Conservation (phyloP, 1,140 invertebrate genomes). For the Homalodisca vitripennis region DNA sequence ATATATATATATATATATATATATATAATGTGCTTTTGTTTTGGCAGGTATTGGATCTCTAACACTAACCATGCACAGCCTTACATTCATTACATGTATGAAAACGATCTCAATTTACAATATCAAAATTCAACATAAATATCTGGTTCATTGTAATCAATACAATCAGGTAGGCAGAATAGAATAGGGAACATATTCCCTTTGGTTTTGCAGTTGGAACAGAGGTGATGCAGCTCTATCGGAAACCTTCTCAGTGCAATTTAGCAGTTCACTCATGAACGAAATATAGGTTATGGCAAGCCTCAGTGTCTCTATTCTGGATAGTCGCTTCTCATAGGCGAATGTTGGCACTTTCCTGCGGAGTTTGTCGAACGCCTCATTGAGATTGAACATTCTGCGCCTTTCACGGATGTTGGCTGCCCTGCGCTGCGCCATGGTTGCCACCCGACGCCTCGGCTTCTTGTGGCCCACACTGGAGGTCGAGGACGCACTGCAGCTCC, state of each 20-base stretch:
- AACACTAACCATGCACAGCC: too few relatives aligned
- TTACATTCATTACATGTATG: too few relatives aligned
- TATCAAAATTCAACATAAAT: too few relatives aligned
- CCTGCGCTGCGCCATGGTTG: conserved; percentile 83
- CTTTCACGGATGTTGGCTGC: conserved; percentile 95
- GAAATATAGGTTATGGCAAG: conserved; percentile 98
- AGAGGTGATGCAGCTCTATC: conserved; percentile 37
- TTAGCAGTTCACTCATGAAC: conserved; percentile 90
- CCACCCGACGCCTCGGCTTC: conserved; percentile 82
- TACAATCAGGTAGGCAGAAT: conserved; percentile 27
- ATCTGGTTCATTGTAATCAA: too few relatives aligned
- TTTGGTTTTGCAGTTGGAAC: conserved; percentile 37
- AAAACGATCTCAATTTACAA: too few relatives aligned
- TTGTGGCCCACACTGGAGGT: conserved; percentile 50
- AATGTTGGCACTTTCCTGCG: conserved; percentile 96
- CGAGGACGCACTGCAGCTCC: conserved; percentile 19
- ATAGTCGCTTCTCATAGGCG: conserved; percentile 96
- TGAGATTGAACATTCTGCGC: conserved; percentile 95
- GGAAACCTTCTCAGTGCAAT: conserved; percentile 45
- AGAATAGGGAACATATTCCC: conserved; percentile 44
- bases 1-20: too few relatives aligned
- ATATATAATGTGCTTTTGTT: too few relatives aligned
- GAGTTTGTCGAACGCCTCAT: conserved; percentile 95
- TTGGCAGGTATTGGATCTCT: too few relatives aligned
- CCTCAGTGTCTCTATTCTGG: conserved; percentile 95